Percentiles rank a stretch among this genome's conserved stretches.
These are phyloP conservation scores for Microtus californicus DNA, from an alignment of 2,797 vertebrate genomes.

Conservation along the genomic window DNA sequence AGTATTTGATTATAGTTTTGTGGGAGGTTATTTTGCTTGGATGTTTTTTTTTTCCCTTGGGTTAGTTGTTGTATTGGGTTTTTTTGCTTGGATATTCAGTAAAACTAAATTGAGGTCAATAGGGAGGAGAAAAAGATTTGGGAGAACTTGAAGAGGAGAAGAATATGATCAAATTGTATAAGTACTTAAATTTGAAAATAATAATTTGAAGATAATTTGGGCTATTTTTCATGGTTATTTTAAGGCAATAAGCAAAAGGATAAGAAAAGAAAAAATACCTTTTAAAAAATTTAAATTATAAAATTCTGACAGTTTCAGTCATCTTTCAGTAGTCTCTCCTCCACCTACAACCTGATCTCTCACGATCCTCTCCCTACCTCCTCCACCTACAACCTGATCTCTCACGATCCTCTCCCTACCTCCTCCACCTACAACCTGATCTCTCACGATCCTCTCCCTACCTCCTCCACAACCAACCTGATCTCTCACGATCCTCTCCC, in stretches of 20 bases:
- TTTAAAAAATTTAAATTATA: constrained; percentile 7
- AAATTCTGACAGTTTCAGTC: constrained; percentile 10
- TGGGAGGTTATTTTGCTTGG: background rate
- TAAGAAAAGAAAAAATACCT: constrained; percentile 4
- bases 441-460: too few species aligned
- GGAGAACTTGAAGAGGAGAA: background rate
- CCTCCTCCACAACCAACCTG: too few species aligned
- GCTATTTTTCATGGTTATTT: constrained; percentile 33
- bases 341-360: too few species aligned
- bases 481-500: too few species aligned
- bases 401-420: too few species aligned
- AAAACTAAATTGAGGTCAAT: background rate
- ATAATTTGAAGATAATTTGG: background rate
- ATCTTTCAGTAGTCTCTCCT: too few species aligned
- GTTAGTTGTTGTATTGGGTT: background rate
- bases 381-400: too few species aligned
- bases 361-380: too few species aligned
- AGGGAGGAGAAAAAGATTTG: background rate
- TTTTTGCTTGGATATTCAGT: background rate
- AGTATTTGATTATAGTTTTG: background rate
- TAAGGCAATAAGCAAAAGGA: constrained; percentile 6
- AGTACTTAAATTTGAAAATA: background rate
- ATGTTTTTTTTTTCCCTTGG: background rate
- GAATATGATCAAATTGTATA: background rate
- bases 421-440: too few species aligned